These are phyloP conservation scores for Ameiurus melas DNA, from an alignment of 2,113 vertebrate genomes.

Conservation along the genomic window DNA sequence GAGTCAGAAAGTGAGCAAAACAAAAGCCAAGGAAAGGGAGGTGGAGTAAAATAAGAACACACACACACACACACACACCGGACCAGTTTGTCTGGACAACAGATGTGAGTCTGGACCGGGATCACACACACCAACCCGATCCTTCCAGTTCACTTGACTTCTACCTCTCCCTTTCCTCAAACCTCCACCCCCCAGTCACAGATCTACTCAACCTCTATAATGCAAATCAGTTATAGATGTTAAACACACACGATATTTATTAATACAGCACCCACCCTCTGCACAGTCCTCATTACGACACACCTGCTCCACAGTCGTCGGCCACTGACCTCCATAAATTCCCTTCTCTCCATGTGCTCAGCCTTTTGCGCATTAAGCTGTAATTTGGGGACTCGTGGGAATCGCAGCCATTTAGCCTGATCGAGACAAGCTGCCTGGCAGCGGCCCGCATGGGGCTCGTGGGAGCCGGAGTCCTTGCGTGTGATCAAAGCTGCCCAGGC, in stretches of 20 bases:
- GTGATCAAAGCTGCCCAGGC: slow-evolving; percentile 58
- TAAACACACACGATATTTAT: slow-evolving; percentile 11
- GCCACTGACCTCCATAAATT: slow-evolving; percentile 56
- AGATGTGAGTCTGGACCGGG: slow-evolving; percentile 65
- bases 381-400: slow-evolving; percentile 49
- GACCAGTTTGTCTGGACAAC: slow-evolving; percentile 61
- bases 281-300: slow-evolving; percentile 38
- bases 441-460: slow-evolving; percentile 45
- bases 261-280: slow-evolving; percentile 37
- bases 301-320: slow-evolving; percentile 53
- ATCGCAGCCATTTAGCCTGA: slow-evolving; percentile 44
- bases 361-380: slow-evolving; percentile 36
- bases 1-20: not conserved
- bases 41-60: not conserved
- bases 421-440: slow-evolving; percentile 51
- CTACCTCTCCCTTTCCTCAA: slow-evolving; percentile 24
- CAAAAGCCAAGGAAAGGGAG: slow-evolving; percentile 17
- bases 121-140: slow-evolving; percentile 61
- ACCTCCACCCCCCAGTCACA: slow-evolving; percentile 1
- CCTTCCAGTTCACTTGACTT: slow-evolving; percentile 48
- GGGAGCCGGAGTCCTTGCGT: slow-evolving; percentile 51
- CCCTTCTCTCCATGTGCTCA: slow-evolving; percentile 46
- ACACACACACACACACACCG: slow-evolving; percentile 26
- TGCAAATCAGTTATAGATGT: slow-evolving; percentile 4
- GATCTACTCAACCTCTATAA: slow-evolving; percentile 7